Evolutionary conservation across 1,140 invertebrate genomes (phyloP), one percentile per base, ranked within the genome.

Genomic region (Drosophila ironensis): DNA sequence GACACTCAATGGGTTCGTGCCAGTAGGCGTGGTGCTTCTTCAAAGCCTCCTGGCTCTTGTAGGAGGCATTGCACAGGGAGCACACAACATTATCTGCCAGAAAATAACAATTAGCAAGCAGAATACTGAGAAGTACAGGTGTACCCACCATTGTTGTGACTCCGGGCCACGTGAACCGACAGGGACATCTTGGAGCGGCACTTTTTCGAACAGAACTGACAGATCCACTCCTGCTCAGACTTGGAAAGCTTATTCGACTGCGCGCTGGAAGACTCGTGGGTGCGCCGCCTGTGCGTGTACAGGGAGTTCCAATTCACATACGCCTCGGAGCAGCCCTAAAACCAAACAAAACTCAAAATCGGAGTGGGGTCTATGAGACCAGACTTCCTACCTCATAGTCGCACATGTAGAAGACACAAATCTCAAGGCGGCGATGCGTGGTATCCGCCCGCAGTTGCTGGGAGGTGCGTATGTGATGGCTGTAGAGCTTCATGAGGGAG

Each of bases 151-250:
- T 87, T 88, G 33, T 89, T 89, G 41, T 89, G 88, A 25, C 81
- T 88, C 9, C 88, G 69, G 7, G 88, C 88, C 20, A 89, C 70
- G 59, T 89, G 88, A n/a, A 89, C 78, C 1, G 88, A 75, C 4
- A 89, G 53, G 1, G 88, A 88, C 88, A 89, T 89, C 48, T 89
- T 88, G 0, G 88, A 74, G 5, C 63, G 57, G 8, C 78, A 89
- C 12, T 60, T 20, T 19, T 89, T 89, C 4, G 60, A 25, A 14
- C 88, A 89, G 46, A 89, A 89, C 42, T 89, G 88, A 11, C 88
- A 89, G 4, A 70, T 59, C 54, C 74, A 89, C 9, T 71, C 51
- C n/a, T 42, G 16, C 0, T 42, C 53, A 0, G 17, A 4, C n/a
- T 66, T 75, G 1, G 40, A 52, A 1, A 28, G 0, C 8, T 56